Conservation (phyloP, 2,113 vertebrate species). For the Brachyhypopomus gauderio region DNA sequence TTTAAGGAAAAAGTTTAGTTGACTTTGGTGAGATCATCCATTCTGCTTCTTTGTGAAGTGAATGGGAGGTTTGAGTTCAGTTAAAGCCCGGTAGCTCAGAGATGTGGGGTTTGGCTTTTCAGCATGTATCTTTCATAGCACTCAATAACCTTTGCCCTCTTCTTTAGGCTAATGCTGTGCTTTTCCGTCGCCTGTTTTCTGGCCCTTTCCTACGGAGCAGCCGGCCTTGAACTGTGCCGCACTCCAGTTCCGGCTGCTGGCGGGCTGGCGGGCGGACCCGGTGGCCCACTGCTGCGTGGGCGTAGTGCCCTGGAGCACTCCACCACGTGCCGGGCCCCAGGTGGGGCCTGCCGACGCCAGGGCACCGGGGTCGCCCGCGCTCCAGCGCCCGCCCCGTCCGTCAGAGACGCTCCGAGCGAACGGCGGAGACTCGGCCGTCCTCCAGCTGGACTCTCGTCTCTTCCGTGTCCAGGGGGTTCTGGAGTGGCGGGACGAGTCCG, state of each 20-base stretch:
- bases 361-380: neutral
- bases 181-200: constrained; percentile 14
- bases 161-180: neutral
- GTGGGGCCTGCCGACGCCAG: too few species aligned
- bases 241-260: constrained; percentile 12
- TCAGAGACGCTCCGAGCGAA: too few species aligned
- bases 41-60: neutral
- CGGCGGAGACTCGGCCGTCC: too few species aligned
- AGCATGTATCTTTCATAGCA: neutral
- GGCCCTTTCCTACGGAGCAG: neutral
- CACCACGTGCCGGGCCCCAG: constrained; percentile 17
- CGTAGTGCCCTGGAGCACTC: constrained; percentile 22
- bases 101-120: neutral
- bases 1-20: constrained; percentile 14
- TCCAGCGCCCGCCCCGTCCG: neutral
- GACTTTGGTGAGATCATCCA: neutral
- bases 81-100: neutral
- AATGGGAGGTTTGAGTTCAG: neutral
- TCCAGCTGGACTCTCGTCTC: neutral
- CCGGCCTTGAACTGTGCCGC: constrained; percentile 30
- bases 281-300: constrained; percentile 16
- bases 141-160: neutral
- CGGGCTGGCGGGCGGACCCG: neutral
- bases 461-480: neutral
- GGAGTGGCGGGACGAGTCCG: neutral